These are phyloP conservation scores for Athrips mouffetella DNA, from an alignment of 2,888 invertebrate species.

Conservation along the genomic window DNA sequence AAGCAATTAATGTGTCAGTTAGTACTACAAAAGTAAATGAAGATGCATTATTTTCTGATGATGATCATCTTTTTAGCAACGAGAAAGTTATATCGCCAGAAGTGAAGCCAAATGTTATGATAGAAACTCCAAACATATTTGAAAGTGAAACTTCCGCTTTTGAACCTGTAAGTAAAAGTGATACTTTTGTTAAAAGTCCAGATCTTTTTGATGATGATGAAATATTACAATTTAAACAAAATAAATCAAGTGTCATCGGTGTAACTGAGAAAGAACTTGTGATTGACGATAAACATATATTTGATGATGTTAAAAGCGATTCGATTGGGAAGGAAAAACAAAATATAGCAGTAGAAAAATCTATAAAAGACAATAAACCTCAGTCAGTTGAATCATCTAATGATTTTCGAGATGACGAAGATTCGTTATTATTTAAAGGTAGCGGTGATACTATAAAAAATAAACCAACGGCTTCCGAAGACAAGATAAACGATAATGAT, in stretches of 20 bases:
- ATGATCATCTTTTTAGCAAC: not conserved
- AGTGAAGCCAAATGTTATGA: not conserved
- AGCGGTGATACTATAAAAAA: no score
- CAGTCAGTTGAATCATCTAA: no score
- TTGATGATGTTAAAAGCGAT: not conserved
- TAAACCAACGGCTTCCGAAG: no score
- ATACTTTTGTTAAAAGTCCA: slow-evolving; percentile 33
- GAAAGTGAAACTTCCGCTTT: not conserved
- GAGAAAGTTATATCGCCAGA: not conserved
- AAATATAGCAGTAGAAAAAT: no score
- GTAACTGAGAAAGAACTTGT: not conserved
- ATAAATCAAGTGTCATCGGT: not conserved
- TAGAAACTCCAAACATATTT: not conserved
- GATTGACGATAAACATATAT: no score
- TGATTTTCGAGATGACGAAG: no score
- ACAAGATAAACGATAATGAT: no score
- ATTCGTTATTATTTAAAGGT: no score
- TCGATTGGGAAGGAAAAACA: not conserved
- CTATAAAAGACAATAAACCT: no score
- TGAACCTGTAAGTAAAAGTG: slow-evolving; percentile 9
- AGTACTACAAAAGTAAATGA: not conserved
- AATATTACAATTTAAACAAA: slow-evolving; percentile 14
- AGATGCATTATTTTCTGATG: slow-evolving; percentile 1
- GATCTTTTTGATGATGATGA: slow-evolving; percentile 54
- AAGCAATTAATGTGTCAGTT: slow-evolving; percentile 1